phyloP scores from a whole-genome alignment of 2,797 vertebrate genomes.

The Triplophysa yarkandensis region DNA sequence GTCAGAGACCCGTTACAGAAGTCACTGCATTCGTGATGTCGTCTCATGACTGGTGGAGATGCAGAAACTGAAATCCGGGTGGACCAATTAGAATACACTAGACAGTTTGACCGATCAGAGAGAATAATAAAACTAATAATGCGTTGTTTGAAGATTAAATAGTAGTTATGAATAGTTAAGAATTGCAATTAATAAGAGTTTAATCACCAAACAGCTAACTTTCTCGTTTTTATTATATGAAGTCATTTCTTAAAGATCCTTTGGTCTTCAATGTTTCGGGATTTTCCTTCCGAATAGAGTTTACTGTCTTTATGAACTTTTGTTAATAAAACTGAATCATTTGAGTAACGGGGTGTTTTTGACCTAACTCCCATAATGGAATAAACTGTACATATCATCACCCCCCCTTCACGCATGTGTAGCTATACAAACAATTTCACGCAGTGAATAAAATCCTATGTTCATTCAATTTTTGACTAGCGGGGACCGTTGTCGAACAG shows the following conservation, averaged over 20 bases:
- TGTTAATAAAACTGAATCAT: slow-evolving; percentile 28
- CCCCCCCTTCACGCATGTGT: slow-evolving; percentile 10
- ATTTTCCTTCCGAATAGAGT: slow-evolving; percentile 31
- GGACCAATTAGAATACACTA: no score
- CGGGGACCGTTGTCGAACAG: slow-evolving; percentile 19
- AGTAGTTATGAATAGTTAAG: no score
- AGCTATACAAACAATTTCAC: slow-evolving; percentile 21
- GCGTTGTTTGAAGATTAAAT: no score
- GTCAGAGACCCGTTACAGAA: no score
- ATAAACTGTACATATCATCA: neutral
- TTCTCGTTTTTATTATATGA: no score
- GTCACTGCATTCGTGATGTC: no score
- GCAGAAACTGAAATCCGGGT: no score
- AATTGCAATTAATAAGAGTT: no score
- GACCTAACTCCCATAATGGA: slow-evolving; percentile 5
- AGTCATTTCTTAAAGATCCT: neutral
- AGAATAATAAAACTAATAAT: no score
- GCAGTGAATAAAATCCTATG: slow-evolving; percentile 42
- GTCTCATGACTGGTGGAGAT: no score
- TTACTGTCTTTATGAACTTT: slow-evolving; percentile 15
- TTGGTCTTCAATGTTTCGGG: slow-evolving; percentile 3
- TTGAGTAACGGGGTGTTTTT: slow-evolving; percentile 16
- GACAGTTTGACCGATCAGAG: no score
- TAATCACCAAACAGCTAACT: no score
- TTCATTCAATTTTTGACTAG: slow-evolving; percentile 14